phyloP scores from a whole-genome alignment of 1,140 invertebrate species.

The Halotydeus destructor region DNA sequence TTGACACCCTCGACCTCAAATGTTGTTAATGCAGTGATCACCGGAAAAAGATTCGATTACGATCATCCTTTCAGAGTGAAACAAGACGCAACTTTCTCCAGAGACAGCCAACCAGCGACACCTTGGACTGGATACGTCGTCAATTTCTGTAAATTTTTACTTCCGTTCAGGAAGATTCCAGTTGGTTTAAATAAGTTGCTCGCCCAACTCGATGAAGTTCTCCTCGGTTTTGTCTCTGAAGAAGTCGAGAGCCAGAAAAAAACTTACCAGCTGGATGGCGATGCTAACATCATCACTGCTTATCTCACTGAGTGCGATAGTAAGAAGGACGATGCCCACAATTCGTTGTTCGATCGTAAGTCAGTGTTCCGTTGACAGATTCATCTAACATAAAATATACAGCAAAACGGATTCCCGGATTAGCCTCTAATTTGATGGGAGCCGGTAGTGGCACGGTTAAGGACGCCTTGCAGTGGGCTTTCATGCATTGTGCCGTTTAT shows the following conservation, averaged over 20 bases:
- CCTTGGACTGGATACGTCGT: conserved; percentile 17
- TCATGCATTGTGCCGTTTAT: conserved; percentile 23
- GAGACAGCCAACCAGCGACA: too few species aligned
- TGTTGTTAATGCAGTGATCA: conserved; percentile 65
- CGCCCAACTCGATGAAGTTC: not conserved
- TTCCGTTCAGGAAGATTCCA: too few species aligned
- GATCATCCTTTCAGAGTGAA: conserved; percentile 36
- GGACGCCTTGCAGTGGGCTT: conserved; percentile 22
- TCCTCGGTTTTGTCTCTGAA: conserved; percentile 2
- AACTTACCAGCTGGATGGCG: conserved; percentile 14
- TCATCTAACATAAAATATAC: not conserved
- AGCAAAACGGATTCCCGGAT: not conserved
- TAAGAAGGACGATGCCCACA: conserved; percentile 21
- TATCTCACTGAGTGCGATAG: conserved; percentile 54
- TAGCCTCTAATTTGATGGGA: conserved; percentile 17
- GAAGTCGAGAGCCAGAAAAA: not conserved
- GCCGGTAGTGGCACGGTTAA: conserved; percentile 24
- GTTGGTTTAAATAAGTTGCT: conserved; percentile 37
- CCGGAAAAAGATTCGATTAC: conserved; percentile 38
- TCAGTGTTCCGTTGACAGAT: too few species aligned
- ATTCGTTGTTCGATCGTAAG: conserved; percentile 19
- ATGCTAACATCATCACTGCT: conserved; percentile 20
- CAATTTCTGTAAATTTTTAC: too few species aligned
- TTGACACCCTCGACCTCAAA: conserved; percentile 29
- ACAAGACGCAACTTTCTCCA: conserved; percentile 44